Base-by-base conservation (phyloP, 2,888 invertebrate genomes). In the Arctia plantaginis region DNA sequence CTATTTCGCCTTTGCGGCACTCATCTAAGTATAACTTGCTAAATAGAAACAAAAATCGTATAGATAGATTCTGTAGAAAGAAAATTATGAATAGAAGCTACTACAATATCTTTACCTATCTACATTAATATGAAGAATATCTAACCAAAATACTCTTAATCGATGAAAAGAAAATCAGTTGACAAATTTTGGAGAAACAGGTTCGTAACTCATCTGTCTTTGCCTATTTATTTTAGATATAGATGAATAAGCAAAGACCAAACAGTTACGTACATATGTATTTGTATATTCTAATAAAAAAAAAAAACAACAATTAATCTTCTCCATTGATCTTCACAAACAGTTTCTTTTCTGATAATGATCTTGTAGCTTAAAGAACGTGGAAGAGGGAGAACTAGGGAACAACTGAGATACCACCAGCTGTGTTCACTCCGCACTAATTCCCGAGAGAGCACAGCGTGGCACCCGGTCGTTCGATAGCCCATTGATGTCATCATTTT, bases 391-490 rank as follows among this genome's bases (percentile, higher is more conserved):
- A 89, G 93, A 92, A 94, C 96, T 96, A 96, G 91, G 94, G 96
- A 97, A 97, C 96, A 96, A 98, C 98, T 98, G 98, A 98, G 98
- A 98, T 98, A 99, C 98, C 98, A 98, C 98, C 98, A 98, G 98
- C 98, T 99, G 98, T 98, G 98, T 99, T 99, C 98, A 98, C 98
- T 98, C 90, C 96, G 96, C 95, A 93, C 95, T 94, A 84, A 89
- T 94, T 96, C 97, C 97, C 94, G 97, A 98, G 99, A 97, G 98
- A 99, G 98, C 99, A 98, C 99, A 98, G 98, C 97, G 98, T 98
- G 99, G 98, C 97, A 98, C 98, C 99, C 99, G 97, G 97, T 96
- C 96, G 97, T 97, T 97, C 96, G 94, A 96, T 96, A 96, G 95
- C 85, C 93, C 88, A 87, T 72, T 76, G 85, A 59, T 83, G 76